Evolutionary conservation across 2,888 invertebrate species (phyloP), one percentile per base, ranked within the genome.

Genomic region (Asteroscopus sphinx): DNA sequence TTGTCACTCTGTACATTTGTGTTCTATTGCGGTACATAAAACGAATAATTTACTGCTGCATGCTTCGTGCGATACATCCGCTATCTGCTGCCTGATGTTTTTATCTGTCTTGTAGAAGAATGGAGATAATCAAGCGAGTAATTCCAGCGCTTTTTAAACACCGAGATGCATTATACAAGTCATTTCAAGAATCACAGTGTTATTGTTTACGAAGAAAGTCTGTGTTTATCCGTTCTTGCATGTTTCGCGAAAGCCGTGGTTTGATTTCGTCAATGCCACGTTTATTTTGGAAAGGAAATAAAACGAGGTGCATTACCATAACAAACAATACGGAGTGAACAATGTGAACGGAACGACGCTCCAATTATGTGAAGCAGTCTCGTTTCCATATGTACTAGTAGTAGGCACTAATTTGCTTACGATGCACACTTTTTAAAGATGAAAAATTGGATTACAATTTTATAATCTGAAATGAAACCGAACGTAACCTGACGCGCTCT

Each of bases 341-440:
- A 83, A 85, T 80, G 55, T 67, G 68, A 36, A 83, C 87, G 89
- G 87, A 89, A 86, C 83, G 77, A 85, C 80, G 87, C 83, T 85
- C 82, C 79, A 83, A 81, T 85, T 84, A 81, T 78, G n/a, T n/a
- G n/a, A n/a, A n/a, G n/a, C n/a, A n/a, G n/a, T n/a, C n/a, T n/a
- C n/a, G n/a, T n/a, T n/a, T n/a, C n/a, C n/a, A n/a, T n/a, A n/a
- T n/a, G n/a, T n/a, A n/a, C n/a, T n/a, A n/a, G n/a, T n/a, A n/a
- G n/a, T n/a, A n/a, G n/a, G n/a, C n/a, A n/a, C n/a, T n/a, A n/a
- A n/a, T n/a, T n/a, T n/a, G n/a, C n/a, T n/a, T n/a, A n/a, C n/a
- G n/a, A n/a, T n/a, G n/a, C n/a, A n/a, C n/a, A n/a, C n/a, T n/a
- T n/a, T n/a, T n/a, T n/a, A n/a, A n/a, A n/a, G n/a, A n/a, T n/a